phyloP scores from a whole-genome alignment of 2,888 invertebrate species.

The Drosophila pullipes region DNA sequence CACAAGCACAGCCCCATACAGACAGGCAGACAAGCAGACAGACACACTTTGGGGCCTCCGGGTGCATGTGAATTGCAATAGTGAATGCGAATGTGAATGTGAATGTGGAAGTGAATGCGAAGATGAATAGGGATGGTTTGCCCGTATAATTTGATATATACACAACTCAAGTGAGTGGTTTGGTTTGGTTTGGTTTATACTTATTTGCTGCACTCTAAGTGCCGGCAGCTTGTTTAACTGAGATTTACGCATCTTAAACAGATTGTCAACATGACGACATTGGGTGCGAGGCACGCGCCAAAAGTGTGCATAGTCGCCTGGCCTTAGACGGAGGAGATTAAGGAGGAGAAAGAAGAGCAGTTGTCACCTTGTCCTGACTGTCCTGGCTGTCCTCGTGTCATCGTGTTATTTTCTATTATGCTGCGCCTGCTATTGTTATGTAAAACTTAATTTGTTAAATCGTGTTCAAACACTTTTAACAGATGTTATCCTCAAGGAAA shows the following conservation, averaged over 20 bases:
- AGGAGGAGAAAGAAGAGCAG: background rate
- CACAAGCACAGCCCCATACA: conserved; percentile 2
- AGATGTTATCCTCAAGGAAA: conserved; percentile 74
- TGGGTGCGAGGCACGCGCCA: conserved; percentile 46
- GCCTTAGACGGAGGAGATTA: background rate
- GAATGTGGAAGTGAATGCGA: conserved; percentile 12
- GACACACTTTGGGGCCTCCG: conserved; percentile 19
- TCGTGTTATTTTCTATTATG: conserved; percentile 10
- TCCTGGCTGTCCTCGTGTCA: background rate
- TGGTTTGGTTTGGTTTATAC: conserved; percentile 27
- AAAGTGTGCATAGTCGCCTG: conserved; percentile 27
- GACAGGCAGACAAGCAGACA: conserved; percentile 3
- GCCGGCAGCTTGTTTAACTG: conserved; percentile 46
- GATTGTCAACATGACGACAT: conserved; percentile 61
- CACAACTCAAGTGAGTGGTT: conserved; percentile 51
- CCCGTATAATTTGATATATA: conserved; percentile 50
- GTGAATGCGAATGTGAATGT: conserved; percentile 14
- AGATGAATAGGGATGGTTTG: conserved; percentile 21
- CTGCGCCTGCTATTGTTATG: conserved; percentile 44
- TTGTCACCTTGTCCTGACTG: background rate
- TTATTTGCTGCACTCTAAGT: conserved; percentile 31
- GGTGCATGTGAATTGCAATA: conserved; percentile 32
- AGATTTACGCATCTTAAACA: conserved; percentile 74
- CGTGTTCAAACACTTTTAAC: conserved; percentile 63
- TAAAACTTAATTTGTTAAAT: conserved; percentile 69